phyloP scores from a whole-genome alignment of 2,888 invertebrate genomes.

The Mythimna loreyi region DNA sequence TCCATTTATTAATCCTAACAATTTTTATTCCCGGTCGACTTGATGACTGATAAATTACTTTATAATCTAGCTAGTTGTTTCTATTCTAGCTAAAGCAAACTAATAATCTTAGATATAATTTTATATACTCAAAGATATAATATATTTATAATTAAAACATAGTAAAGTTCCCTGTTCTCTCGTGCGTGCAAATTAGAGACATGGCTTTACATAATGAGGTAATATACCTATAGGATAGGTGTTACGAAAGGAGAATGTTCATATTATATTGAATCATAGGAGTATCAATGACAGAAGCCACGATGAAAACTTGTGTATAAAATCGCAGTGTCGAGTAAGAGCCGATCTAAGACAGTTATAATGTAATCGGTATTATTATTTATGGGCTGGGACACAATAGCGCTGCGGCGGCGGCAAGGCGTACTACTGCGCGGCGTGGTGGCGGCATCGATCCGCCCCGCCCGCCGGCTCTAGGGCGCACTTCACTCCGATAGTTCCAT shows the following conservation, averaged over 20 bases:
- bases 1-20: no score
- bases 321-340: neutral
- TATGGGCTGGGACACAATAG: conserved; percentile 50
- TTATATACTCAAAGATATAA: neutral
- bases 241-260: neutral
- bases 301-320: neutral
- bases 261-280: neutral
- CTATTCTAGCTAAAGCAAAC: no score
- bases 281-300: neutral
- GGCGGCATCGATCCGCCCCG: conserved; percentile 84
- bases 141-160: neutral
- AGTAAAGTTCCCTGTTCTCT: neutral
- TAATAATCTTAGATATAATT: no score
- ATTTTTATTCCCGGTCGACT: no score
- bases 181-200: neutral
- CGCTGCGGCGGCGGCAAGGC: conserved; percentile 67
- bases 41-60: no score
- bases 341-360: conserved; percentile 8
- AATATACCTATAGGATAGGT: neutral
- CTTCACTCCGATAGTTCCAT: conserved; percentile 79
- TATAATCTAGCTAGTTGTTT: no score
- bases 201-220: neutral
- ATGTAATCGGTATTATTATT: conserved; percentile 24
- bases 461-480: conserved; percentile 77
- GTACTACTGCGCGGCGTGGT: conserved; percentile 75